Evolutionary conservation across 2,113 vertebrate genomes (phyloP).

Genomic region (Tyto alba): DNA sequence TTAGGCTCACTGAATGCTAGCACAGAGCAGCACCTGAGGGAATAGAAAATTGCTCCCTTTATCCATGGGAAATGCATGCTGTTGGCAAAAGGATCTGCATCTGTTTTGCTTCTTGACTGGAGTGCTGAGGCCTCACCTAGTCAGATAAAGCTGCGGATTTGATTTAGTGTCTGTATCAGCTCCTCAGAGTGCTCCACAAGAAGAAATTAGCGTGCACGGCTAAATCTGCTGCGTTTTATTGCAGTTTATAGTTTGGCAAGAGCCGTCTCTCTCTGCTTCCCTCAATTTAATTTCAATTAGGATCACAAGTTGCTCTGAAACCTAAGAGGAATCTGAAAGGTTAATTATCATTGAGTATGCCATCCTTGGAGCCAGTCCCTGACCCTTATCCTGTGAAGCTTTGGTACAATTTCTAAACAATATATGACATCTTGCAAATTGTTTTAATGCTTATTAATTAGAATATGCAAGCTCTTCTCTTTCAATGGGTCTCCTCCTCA

Average conservation of each 20-base stretch:
- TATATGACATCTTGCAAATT: neutral
- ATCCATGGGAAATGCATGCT: constrained; percentile 44
- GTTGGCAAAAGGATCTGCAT: constrained; percentile 40
- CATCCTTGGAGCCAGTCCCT: neutral
- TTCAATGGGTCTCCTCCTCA: neutral
- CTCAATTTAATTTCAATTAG: constrained; percentile 50
- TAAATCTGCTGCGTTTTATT: neutral
- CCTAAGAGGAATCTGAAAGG: neutral
- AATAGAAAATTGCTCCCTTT: constrained; percentile 62
- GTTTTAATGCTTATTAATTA: constrained; percentile 29
- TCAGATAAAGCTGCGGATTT: constrained; percentile 19
- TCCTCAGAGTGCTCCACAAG: neutral
- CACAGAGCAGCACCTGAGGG: constrained; percentile 37
- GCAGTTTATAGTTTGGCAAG: constrained; percentile 26
- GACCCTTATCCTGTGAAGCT: neutral
- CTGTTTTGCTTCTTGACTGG: constrained; percentile 40
- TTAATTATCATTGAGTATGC: neutral
- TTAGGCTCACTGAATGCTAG: constrained; percentile 47
- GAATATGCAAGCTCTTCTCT: neutral
- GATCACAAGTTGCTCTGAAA: constrained; percentile 13
- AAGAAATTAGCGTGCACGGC: neutral
- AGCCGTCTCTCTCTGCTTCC: neutral
- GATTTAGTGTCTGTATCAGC: constrained; percentile 17
- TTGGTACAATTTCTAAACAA: constrained; percentile 10
- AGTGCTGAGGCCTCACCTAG: constrained; percentile 11